Evolutionary conservation across 2,113 vertebrate species (phyloP).

Genomic region (Oreochromis tanganicae): DNA sequence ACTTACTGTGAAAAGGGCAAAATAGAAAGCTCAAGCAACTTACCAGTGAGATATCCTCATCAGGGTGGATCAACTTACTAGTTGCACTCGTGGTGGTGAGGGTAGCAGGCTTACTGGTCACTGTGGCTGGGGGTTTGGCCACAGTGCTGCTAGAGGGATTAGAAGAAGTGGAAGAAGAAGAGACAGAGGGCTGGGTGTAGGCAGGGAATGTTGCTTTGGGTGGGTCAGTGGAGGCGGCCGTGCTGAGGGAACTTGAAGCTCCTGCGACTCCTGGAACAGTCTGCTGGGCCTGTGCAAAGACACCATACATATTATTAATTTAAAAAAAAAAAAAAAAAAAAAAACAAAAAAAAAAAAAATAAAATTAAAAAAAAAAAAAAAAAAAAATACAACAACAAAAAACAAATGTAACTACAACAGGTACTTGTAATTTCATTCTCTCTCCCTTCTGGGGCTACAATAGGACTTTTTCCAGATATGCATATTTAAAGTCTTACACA

Average conservation of each 20-base stretch:
- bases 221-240: slow-evolving; percentile 82
- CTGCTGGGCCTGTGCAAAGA: slow-evolving; percentile 84
- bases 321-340: too few species aligned
- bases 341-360: not conserved
- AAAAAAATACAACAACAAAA: not conserved
- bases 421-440: slow-evolving; percentile 59
- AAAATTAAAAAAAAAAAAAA: accelerated
- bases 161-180: slow-evolving; percentile 85
- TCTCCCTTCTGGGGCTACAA: slow-evolving; percentile 37
- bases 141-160: slow-evolving; percentile 92
- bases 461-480: slow-evolving; percentile 52
- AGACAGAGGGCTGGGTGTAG: slow-evolving; percentile 91
- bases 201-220: slow-evolving; percentile 98
- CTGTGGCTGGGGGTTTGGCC: slow-evolving; percentile 89
- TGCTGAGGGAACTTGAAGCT: slow-evolving; percentile 86
- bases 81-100: slow-evolving; percentile 98
- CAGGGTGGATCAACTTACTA: slow-evolving; percentile 99
- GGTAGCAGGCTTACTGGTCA: slow-evolving; percentile 97
- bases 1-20: slow-evolving; percentile 78
- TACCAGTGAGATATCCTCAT: slow-evolving; percentile 99
- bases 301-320: not conserved
- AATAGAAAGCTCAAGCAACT: slow-evolving; percentile 77
- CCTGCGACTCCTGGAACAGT: slow-evolving; percentile 79
- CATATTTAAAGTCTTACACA: slow-evolving; percentile 35
- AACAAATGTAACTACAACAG: slow-evolving; percentile 43